These are phyloP conservation scores for Fragum fragum DNA, from an alignment of 2,888 invertebrate species.

Conservation along the genomic window DNA sequence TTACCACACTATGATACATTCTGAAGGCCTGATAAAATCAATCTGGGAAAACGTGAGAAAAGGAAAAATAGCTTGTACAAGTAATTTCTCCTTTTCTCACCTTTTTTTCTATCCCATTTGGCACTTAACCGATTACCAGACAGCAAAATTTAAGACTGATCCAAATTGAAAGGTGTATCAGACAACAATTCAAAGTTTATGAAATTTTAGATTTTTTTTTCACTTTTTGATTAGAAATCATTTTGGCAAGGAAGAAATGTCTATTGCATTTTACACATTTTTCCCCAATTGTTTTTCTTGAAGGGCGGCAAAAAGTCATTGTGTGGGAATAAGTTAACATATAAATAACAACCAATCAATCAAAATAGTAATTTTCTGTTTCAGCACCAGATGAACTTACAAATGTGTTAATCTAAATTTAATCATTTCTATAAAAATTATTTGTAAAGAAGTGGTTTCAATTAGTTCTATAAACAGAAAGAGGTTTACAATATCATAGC, in stretches of 20 bases:
- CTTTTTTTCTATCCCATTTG: not conserved
- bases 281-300: not conserved
- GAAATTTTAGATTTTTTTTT: too few species aligned
- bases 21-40: too few species aligned
- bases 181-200: too few species aligned
- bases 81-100: slow-evolving; percentile 11
- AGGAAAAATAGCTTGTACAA: slow-evolving; percentile 11
- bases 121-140: too few species aligned
- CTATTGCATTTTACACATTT: too few species aligned
- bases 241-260: too few species aligned
- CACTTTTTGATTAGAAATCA: too few species aligned
- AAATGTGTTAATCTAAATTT: not conserved
- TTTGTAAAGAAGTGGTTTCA: not conserved
- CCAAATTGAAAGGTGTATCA: too few species aligned
- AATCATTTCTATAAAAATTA: not conserved
- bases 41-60: too few species aligned
- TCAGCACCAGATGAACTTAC: not conserved
- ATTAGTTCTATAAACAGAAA: not conserved
- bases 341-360: too few species aligned
- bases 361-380: not conserved
- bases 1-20: too few species aligned
- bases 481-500: not conserved
- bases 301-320: not conserved
- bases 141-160: too few species aligned
- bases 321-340: not conserved